These are phyloP conservation scores for Aromia moschata DNA, from an alignment of 2,888 invertebrate genomes.

Conservation along the genomic window DNA sequence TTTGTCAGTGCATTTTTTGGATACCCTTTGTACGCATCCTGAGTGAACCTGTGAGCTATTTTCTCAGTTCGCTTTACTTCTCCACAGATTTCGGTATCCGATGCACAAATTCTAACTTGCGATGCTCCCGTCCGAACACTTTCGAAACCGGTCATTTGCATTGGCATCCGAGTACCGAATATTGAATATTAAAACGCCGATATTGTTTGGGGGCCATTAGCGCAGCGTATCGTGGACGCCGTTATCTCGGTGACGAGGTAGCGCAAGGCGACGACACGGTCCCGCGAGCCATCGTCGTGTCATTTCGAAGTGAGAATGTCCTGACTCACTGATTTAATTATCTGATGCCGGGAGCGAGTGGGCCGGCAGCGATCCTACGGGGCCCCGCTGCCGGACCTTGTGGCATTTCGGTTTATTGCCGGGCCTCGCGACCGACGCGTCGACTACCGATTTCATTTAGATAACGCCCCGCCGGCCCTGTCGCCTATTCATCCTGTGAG, in stretches of 20 bases:
- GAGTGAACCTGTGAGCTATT: no score
- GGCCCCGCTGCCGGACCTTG: slow-evolving; percentile 36
- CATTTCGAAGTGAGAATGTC: slow-evolving; percentile 37
- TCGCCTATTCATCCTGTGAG: slow-evolving; percentile 42
- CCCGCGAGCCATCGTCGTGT: slow-evolving; percentile 31
- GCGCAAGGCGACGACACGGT: slow-evolving; percentile 34
- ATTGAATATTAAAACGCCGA: background rate
- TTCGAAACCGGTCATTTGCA: slow-evolving; percentile 6
- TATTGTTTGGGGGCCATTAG: slow-evolving; percentile 12
- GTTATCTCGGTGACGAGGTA: slow-evolving; percentile 11
- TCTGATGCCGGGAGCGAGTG: slow-evolving; percentile 45
- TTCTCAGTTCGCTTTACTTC: no score
- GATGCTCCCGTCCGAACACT: no score
- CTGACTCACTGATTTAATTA: slow-evolving; percentile 46
- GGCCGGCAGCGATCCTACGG: slow-evolving; percentile 38
- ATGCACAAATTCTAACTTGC: no score
- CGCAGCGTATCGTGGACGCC: slow-evolving; percentile 11
- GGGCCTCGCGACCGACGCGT: slow-evolving; percentile 45
- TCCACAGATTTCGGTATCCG: no score
- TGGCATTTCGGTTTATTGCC: slow-evolving; percentile 50
- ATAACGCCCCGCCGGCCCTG: slow-evolving; percentile 44
- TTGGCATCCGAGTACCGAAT: slow-evolving; percentile 7
- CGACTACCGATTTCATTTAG: slow-evolving; percentile 53
- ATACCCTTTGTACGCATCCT: no score
- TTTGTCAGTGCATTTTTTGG: no score